Conservation (phyloP, 2,888 invertebrate genomes). For the Coelopa pilipes region DNA sequence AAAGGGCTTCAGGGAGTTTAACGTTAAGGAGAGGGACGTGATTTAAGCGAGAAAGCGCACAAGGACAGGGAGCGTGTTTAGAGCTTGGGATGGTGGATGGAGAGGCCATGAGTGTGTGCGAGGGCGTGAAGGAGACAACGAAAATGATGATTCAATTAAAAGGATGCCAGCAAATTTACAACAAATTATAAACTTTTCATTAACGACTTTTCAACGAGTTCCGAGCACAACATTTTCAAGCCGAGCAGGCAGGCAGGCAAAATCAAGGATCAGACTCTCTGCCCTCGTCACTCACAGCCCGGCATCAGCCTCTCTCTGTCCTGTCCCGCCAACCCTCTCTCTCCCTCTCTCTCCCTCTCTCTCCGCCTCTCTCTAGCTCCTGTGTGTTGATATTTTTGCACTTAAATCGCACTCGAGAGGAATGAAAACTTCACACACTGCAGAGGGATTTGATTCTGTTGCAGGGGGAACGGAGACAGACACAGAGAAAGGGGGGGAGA, state of each 20-base stretch:
- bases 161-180: neutral
- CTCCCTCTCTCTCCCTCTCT: neutral
- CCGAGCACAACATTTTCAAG: neutral
- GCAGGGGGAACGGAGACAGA: too few relatives aligned
- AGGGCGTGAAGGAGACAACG: neutral
- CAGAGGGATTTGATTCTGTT: too few relatives aligned
- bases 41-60: neutral
- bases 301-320: neutral
- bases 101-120: neutral
- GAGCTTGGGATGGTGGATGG: neutral
- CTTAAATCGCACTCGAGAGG: conserved; percentile 24
- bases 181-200: conserved; percentile 38
- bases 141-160: conserved; percentile 1
- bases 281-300: neutral
- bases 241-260: neutral
- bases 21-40: too few relatives aligned
- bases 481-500: too few relatives aligned
- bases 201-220: conserved; percentile 40
- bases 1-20: too few relatives aligned
- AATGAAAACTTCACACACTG: conserved; percentile 17
- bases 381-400: conserved; percentile 25
- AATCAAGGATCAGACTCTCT: neutral
- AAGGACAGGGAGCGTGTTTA: neutral
- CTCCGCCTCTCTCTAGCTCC: neutral
- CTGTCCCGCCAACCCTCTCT: neutral